A percentile compares a stretch with the other conserved stretches of the same genome.
phyloP scores from a whole-genome alignment of 2,113 vertebrate genomes.

The Callithrix jacchus region DNA sequence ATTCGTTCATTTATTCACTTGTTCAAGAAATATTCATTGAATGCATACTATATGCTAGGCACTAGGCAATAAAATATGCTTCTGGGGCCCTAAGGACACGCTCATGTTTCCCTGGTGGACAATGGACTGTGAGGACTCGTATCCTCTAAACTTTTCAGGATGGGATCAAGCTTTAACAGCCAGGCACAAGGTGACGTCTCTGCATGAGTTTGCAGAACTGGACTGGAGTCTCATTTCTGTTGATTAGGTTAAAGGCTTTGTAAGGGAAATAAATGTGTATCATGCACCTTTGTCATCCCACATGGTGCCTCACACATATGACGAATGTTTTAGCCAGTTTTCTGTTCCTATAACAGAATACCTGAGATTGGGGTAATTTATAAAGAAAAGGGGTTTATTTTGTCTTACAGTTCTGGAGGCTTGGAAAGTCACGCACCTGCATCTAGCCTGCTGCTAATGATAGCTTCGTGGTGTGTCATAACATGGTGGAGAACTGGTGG shows the following conservation, averaged over 20 bases:
- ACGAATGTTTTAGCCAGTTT: not conserved
- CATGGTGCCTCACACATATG: not conserved
- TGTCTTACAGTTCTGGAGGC: not conserved
- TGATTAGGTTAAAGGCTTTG: not conserved
- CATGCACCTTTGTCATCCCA: not conserved
- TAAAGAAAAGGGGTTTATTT: not conserved
- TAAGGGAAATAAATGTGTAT: not conserved
- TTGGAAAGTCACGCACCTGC: not conserved
- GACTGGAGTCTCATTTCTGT: not conserved
- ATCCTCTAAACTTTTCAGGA: not conserved
- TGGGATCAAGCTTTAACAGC: not conserved
- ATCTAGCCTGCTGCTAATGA: not conserved
- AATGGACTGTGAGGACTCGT: not conserved
- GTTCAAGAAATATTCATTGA: not conserved
- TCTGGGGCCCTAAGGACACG: not conserved
- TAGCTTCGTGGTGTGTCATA: not conserved
- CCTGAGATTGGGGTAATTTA: not conserved
- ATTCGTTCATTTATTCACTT: not conserved
- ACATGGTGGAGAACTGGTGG: not conserved
- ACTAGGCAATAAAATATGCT: not conserved
- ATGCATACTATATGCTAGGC: not conserved
- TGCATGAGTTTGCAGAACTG: not conserved
- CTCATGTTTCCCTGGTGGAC: not conserved
- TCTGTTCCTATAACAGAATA: not conserved
- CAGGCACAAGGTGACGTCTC: not conserved